Evolutionary conservation across 2,797 vertebrate genomes (phyloP), one percentile per base, ranked within the genome.

Genomic region (Carapus acus): DNA sequence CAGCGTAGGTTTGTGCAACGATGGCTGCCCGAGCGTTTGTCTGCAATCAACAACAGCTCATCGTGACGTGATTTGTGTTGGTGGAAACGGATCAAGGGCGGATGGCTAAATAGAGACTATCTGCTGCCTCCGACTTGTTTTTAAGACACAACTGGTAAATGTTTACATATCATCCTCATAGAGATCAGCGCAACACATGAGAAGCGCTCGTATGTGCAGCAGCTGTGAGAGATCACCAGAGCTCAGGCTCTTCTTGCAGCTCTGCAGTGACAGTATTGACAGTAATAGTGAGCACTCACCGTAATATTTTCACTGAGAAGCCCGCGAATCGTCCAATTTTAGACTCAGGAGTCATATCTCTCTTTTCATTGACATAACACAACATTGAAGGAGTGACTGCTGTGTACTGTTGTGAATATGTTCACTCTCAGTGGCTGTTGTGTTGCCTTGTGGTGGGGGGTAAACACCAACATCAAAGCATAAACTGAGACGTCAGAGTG

Each of bases 1-100:
- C 37, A 11, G 45, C 56, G 45, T 65, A 58, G 43, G 48, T 61
- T 64, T 7, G 17, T 31, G 3, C n/a, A 50, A 73, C 38, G 54
- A 49, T 1, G 8, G 15, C 1, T 8, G 52, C 37, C 56, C 67
- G 63, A 54, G 44, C n/a, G 13, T 3, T 21, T 31, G 20, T 13
- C 8, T 6, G 43, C 11, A 58, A 40, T 44, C 2, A 48, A 41
- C 41, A 2, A 17, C 8, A 0, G 27, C 37, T 59, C 40, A 62
- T 43, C 57, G n/a, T 43, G 14, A 11, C 6, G 0, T 54, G 29
- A 27, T 50, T 52, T 40, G 16, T 39, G 38, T 4, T 13, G n/a
- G 22, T 12, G 29, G 1, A 13, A 4, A 8, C 33, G 43, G 24
- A 19, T 6, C 4, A 33, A n/a, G 54, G 43, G 29, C 13, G 45